These are phyloP conservation scores for Columba guinea DNA, from an alignment of 2,797 vertebrate genomes.

Conservation along the genomic window DNA sequence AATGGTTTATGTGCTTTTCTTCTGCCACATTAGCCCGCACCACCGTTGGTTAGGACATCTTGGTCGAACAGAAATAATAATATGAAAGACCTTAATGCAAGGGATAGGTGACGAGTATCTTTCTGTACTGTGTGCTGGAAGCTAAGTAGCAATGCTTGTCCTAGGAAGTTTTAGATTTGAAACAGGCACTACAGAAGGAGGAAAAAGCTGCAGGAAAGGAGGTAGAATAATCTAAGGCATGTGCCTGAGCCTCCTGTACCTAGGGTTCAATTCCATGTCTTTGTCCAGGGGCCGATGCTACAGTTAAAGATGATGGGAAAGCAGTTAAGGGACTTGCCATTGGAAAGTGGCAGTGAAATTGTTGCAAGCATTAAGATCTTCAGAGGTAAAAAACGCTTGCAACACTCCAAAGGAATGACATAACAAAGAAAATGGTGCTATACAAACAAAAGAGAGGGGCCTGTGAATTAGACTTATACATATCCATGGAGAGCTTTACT, in stretches of 20 bases:
- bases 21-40: background rate
- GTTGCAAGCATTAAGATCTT: background rate
- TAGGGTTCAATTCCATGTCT: background rate
- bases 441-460: background rate
- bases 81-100: background rate
- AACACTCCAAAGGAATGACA: background rate
- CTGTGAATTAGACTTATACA: background rate
- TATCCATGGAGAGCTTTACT: background rate
- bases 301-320: background rate
- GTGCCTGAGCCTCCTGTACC: background rate
- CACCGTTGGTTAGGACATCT: background rate
- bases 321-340: background rate
- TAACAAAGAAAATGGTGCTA: background rate
- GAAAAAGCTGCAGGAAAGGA: background rate
- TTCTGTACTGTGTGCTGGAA: background rate
- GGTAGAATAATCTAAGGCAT: background rate
- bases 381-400: background rate
- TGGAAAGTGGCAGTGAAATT: background rate
- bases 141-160: background rate
- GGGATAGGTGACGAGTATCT: background rate
- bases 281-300: background rate
- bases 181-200: background rate
- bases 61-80: background rate
- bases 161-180: background rate
- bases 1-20: background rate